phyloP scores from a whole-genome alignment of 2,113 vertebrate genomes.

The Heterocephalus glaber region DNA sequence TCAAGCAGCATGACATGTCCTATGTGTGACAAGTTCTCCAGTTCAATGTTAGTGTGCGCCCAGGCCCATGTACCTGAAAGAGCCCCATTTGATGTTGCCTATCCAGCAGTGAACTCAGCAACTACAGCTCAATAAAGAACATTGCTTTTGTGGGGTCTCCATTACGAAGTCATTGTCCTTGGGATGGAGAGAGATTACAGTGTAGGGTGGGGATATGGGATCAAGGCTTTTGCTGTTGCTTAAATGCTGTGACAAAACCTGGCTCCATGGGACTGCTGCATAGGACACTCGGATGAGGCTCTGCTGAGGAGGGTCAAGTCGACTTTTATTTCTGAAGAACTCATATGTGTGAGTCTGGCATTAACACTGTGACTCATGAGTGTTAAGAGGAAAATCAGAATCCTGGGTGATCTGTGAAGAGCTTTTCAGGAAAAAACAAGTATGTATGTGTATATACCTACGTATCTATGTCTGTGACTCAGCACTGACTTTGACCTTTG shows the following conservation, averaged over 20 bases:
- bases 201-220: background rate
- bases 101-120: background rate
- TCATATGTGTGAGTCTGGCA: background rate
- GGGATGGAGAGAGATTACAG: background rate
- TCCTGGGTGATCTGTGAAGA: background rate
- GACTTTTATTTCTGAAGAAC: conserved; percentile 4
- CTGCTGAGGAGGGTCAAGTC: background rate
- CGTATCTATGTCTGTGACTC: background rate
- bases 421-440: background rate
- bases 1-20: background rate
- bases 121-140: background rate
- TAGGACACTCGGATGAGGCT: background rate
- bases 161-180: background rate
- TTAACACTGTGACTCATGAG: conserved; percentile 22
- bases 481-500: background rate
- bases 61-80: fast-evolving
- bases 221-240: background rate
- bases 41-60: background rate
- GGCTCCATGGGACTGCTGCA: background rate
- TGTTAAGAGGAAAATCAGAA: conserved; percentile 30
- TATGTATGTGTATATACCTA: background rate
- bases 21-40: background rate
- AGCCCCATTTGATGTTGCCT: background rate
- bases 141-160: background rate
- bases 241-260: background rate